Base-by-base conservation (phyloP, 2,797 vertebrate genomes). In the Coregonus sp. region DNA sequence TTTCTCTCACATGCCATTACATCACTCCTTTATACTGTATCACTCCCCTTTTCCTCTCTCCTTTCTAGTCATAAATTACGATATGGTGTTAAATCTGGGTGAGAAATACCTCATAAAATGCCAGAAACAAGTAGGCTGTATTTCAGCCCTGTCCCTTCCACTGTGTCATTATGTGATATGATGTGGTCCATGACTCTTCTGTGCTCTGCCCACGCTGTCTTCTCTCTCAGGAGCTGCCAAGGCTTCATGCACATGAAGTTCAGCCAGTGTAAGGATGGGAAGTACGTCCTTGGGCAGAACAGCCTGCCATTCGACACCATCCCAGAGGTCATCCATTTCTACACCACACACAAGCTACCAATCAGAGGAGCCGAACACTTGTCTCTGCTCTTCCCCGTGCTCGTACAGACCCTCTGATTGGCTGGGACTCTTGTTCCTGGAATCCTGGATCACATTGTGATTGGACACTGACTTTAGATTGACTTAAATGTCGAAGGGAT, bases 241-340 rank as follows among this genome's bases (percentile, higher is more conserved):
- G 96, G 96, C 40, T 97, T 96, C 79, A 96, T 96, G 94, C 96
- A 97, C 50, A 96, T 97, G 94, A 97, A 97, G 90, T 96, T 97
- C 79, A 82, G 89, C 0, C 86, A 88, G 82, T 95, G 91, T 0
- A 86, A 91, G 31, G 95, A 96, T 2, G 92, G 93, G 9, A 91
- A 93, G 16, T 93, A 94, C 0, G 88, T 96, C 4, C 92, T 97
- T 0, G 96, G 96, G 0, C 96, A 96, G 78, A 96, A 97, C 89
- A 96, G 96, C 1, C 95, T 94, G 0, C 95, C 94, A 0, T 98
- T 98, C 69, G 90, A 95, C 86, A 95, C 95, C 66, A 94, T 98
- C 72, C 95, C 97, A 85, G 95, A 95, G 81, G 95, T 96, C 80
- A 95, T 97, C 86, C 91, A 95, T 63, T 93, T 95, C 88, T 97